Conservation (phyloP, 2,888 invertebrate genomes). For the Metopia argyrocephala region DNA sequence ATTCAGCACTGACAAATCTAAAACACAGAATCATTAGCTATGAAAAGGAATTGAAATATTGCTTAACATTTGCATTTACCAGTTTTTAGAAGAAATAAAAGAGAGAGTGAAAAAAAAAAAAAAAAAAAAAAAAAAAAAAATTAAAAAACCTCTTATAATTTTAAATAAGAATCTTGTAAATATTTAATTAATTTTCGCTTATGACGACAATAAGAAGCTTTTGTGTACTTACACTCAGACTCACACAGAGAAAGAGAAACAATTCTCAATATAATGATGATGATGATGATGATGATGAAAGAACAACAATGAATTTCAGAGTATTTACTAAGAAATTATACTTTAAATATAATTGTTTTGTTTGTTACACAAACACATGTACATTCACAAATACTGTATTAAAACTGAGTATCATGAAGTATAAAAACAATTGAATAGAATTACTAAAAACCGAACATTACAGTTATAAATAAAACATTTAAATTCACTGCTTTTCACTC, state of each 20-base stretch:
- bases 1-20: too few species aligned
- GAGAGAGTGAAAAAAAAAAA: not conserved
- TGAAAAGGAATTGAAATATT: too few species aligned
- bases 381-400: not conserved
- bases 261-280: not conserved
- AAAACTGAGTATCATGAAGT: not conserved
- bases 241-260: conserved; percentile 13
- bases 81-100: not conserved
- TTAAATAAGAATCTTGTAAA: conserved; percentile 73
- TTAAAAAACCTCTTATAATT: not conserved
- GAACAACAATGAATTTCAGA: not conserved
- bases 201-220: conserved; percentile 73
- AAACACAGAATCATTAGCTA: too few species aligned
- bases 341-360: conserved; percentile 7
- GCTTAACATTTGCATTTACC: too few species aligned
- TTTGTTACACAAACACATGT: not conserved
- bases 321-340: not conserved
- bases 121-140: not conserved
- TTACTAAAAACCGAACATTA: conserved; percentile 7
- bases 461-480: conserved; percentile 54
- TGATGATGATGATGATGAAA: conserved; percentile 6
- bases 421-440: not conserved
- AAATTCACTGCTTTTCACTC: not conserved
- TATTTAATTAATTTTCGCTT: conserved; percentile 75
- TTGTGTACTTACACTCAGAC: conserved; percentile 44